These are phyloP conservation scores for Sapayoa aenigma DNA, from an alignment of 2,113 vertebrate genomes.

Conservation along the genomic window DNA sequence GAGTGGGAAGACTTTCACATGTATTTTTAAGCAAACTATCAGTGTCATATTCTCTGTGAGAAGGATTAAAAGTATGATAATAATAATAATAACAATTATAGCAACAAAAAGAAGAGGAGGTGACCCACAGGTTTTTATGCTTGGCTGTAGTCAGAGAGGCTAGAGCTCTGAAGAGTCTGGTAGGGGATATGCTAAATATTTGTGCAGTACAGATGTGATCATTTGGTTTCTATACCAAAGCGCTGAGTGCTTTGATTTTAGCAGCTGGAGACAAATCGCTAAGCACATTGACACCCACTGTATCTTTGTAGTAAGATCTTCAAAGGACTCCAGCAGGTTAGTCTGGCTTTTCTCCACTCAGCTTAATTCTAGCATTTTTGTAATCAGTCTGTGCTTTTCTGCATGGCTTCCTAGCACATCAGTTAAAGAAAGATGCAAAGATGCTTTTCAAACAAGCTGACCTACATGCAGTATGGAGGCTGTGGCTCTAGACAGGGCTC, in stretches of 20 bases:
- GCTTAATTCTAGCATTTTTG: not conserved
- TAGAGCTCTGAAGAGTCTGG: not conserved
- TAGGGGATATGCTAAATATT: not conserved
- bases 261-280: conserved; percentile 17
- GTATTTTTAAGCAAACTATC: not conserved
- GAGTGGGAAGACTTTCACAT: not conserved
- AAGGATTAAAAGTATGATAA: not conserved
- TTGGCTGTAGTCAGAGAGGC: not conserved
- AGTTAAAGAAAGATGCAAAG: not conserved
- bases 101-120: not conserved
- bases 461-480: not conserved
- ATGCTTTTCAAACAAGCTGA: not conserved
- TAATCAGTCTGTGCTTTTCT: not conserved
- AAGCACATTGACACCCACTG: not conserved
- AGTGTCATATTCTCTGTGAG: not conserved
- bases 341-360: not conserved
- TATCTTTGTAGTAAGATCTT: conserved; percentile 27
- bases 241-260: conserved; percentile 35
- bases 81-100: not conserved
- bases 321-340: conserved; percentile 47
- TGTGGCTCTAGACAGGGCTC: not conserved
- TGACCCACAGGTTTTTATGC: not conserved
- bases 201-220: conserved; percentile 3
- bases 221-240: not conserved
- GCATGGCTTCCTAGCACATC: not conserved